Evolutionary conservation across 2,113 vertebrate species (phyloP).

Genomic region (Notothenia coriiceps): DNA sequence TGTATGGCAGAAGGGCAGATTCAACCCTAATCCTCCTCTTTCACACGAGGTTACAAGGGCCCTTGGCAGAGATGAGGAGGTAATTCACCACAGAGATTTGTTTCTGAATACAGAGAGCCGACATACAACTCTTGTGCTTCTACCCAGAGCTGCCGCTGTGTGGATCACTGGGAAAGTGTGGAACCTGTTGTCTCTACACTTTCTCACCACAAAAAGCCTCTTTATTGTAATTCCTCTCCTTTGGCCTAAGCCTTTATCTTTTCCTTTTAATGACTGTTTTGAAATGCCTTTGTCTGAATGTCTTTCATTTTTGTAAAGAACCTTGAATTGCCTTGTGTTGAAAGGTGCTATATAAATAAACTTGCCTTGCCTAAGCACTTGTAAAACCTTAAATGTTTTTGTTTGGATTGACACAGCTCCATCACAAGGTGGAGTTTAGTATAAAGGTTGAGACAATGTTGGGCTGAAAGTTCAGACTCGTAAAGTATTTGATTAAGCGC

Average conservation of each 20-base stretch:
- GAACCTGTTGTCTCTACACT: background rate
- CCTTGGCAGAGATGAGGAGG: conserved; percentile 26
- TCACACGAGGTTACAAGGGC: conserved; percentile 13
- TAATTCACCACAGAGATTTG: conserved; percentile 9
- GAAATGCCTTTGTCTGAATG: no score
- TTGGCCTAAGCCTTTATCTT: background rate
- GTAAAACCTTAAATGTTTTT: background rate
- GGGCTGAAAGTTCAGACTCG: conserved; percentile 17
- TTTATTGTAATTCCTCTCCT: background rate
- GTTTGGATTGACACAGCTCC: background rate
- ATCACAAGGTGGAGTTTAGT: background rate
- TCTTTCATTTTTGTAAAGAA: no score
- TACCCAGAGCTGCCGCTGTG: conserved; percentile 1
- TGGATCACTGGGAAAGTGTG: background rate
- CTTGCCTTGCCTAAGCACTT: background rate
- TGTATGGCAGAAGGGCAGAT: conserved; percentile 18
- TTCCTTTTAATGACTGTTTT: no score
- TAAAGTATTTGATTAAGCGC: conserved; percentile 11
- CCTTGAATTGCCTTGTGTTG: no score
- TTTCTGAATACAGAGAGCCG: conserved; percentile 32
- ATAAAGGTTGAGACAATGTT: background rate
- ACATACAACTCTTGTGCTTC: conserved; percentile 10
- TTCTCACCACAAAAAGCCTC: conserved; percentile 6
- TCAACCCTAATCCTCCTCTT: conserved; percentile 21
- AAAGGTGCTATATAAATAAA: no score